These are phyloP conservation scores for Spilarctia lutea DNA, from an alignment of 2,888 invertebrate genomes.

Conservation along the genomic window DNA sequence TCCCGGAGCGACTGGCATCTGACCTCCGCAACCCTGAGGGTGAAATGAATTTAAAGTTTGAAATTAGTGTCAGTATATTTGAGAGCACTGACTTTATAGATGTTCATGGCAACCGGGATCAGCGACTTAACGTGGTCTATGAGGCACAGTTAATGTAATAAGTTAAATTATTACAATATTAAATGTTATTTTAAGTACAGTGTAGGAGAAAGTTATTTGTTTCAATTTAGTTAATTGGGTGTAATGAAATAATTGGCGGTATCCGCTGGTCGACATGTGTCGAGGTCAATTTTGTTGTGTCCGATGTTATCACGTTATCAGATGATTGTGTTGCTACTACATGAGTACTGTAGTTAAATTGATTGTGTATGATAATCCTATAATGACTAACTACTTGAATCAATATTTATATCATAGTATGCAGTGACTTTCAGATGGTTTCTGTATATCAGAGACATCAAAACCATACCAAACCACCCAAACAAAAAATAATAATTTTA, in stretches of 20 bases:
- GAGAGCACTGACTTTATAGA: too few relatives aligned
- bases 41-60: too few relatives aligned
- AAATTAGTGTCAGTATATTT: too few relatives aligned
- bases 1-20: too few relatives aligned
- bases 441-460: background rate
- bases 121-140: too few relatives aligned
- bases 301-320: conserved; percentile 13
- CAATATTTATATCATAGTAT: background rate
- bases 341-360: conserved; percentile 2
- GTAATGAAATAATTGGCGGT: conserved; percentile 76
- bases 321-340: conserved; percentile 8
- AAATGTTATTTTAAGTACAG: background rate
- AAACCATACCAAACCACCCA: background rate
- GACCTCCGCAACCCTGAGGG: too few relatives aligned
- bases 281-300: conserved; percentile 10
- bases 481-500: too few relatives aligned
- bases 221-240: conserved; percentile 55
- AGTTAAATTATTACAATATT: background rate
- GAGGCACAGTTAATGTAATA: background rate
- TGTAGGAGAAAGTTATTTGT: conserved; percentile 53
- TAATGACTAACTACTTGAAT: background rate
- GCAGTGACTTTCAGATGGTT: background rate
- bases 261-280: conserved; percentile 56
- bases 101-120: too few relatives aligned
- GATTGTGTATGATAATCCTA: conserved; percentile 1